phyloP scores from a whole-genome alignment of 2,113 vertebrate genomes.

The Chloropsis hardwickii region DNA sequence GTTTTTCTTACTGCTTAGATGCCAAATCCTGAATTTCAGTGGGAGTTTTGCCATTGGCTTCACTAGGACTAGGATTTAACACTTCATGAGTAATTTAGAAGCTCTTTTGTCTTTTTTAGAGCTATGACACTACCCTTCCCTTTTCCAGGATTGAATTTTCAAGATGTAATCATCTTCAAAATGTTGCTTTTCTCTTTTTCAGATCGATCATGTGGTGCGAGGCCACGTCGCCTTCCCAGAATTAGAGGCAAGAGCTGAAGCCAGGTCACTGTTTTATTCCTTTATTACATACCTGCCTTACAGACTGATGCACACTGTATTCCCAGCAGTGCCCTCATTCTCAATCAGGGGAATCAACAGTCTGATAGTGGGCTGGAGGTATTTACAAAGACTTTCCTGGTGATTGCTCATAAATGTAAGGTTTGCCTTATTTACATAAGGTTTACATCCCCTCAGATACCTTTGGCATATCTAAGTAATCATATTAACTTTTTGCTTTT shows the following conservation, averaged over 20 bases:
- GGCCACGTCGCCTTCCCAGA: constrained; percentile 84
- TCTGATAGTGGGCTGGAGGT: background rate
- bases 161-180: background rate
- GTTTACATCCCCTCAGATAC: background rate
- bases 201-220: constrained; percentile 91
- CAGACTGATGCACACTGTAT: background rate
- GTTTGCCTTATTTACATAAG: too few relatives aligned
- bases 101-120: background rate
- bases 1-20: background rate
- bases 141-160: background rate
- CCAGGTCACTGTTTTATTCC: constrained; percentile 74
- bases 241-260: constrained; percentile 78
- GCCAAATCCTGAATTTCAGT: background rate
- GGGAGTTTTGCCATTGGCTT: constrained; percentile 1
- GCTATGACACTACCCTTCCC: background rate
- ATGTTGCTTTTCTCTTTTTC: constrained; percentile 54
- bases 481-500: background rate
- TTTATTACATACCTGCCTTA: background rate
- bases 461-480: background rate
- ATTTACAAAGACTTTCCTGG: background rate
- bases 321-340: background rate
- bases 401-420: background rate
- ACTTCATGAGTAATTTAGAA: background rate
- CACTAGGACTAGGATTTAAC: background rate
- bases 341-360: background rate